These are phyloP conservation scores for Stigmatopora argus DNA, from an alignment of 2,113 vertebrate genomes.

Conservation along the genomic window DNA sequence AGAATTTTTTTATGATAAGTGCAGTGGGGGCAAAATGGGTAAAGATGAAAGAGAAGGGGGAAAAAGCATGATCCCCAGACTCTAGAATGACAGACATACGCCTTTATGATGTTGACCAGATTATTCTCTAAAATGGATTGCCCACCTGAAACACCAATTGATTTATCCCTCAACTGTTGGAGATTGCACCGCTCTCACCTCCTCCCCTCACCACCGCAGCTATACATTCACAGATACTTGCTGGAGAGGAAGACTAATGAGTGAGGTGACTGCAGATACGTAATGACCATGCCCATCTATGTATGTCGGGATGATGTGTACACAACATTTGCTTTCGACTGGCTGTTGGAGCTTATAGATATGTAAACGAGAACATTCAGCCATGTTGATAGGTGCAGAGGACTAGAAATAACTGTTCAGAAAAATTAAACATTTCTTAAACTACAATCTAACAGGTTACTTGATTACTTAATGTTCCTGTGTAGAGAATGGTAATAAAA, in stretches of 20 bases:
- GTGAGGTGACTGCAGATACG: conserved; percentile 33
- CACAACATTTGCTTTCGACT: conserved; percentile 19
- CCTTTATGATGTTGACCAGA: conserved; percentile 71
- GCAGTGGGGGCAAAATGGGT: conserved; percentile 5
- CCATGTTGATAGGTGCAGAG: conserved; percentile 4
- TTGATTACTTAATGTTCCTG: not conserved
- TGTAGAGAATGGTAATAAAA: not conserved
- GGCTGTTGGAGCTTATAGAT: conserved; percentile 19
- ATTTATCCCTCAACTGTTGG: conserved; percentile 67
- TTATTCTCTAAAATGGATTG: conserved; percentile 66
- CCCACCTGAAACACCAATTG: conserved; percentile 62
- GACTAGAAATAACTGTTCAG: not conserved
- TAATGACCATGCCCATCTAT: conserved; percentile 29
- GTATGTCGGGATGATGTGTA: conserved; percentile 19
- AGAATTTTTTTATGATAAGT: conserved; percentile 18
- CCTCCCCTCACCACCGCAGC: conserved; percentile 46
- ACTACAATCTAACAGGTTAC: not conserved
- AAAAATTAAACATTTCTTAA: not conserved
- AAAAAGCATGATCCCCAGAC: conserved; percentile 37
- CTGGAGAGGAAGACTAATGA: conserved; percentile 64
- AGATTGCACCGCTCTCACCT: conserved; percentile 54
- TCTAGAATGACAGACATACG: conserved; percentile 54
- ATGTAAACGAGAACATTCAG: conserved; percentile 14
- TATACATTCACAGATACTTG: conserved; percentile 58
- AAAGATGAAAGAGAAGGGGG: not conserved